Percentiles rank a stretch among this genome's conserved stretches.
Evolutionary conservation across 2,797 vertebrate genomes (phyloP).

Genomic region (Danionella dracula): DNA sequence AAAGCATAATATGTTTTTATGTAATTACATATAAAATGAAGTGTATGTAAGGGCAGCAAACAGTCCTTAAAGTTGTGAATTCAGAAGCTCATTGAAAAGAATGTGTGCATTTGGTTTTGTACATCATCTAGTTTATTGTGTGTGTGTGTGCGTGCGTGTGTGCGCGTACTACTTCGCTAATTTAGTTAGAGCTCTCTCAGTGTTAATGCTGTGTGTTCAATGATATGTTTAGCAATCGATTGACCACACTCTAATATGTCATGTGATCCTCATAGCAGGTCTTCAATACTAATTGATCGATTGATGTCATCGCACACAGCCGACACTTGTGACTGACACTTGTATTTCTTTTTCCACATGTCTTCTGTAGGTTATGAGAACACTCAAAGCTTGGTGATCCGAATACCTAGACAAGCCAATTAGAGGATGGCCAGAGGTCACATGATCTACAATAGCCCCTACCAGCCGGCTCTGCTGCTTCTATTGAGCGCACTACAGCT

Average conservation of each 20-base stretch:
- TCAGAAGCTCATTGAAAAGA: too few species aligned
- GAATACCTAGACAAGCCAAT: slow-evolving; percentile 39
- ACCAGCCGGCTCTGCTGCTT: slow-evolving; percentile 34
- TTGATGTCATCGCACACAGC: background rate
- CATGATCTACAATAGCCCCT: slow-evolving; percentile 31
- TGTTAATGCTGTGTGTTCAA: slow-evolving; percentile 17
- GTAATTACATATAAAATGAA: too few species aligned
- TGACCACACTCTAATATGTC: slow-evolving; percentile 19
- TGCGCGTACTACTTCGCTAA: too few species aligned
- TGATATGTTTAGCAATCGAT: slow-evolving; percentile 25
- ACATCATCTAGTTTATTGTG: too few species aligned
- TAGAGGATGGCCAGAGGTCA: slow-evolving; percentile 48
- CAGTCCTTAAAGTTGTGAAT: too few species aligned
- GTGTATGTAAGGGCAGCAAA: too few species aligned
- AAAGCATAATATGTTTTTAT: too few species aligned
- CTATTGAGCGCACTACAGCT: slow-evolving; percentile 37
- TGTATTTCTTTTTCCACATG: background rate
- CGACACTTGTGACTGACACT: slow-evolving; percentile 7
- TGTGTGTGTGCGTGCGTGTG: too few species aligned
- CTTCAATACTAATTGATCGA: slow-evolving; percentile 22
- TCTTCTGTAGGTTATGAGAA: slow-evolving; percentile 39
- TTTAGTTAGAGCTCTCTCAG: too few species aligned
- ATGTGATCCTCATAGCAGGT: slow-evolving; percentile 12
- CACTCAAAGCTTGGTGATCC: slow-evolving; percentile 29
- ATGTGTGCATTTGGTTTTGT: too few species aligned